Conservation (phyloP, 2,797 vertebrate species). For the Sarcophilus harrisii region DNA sequence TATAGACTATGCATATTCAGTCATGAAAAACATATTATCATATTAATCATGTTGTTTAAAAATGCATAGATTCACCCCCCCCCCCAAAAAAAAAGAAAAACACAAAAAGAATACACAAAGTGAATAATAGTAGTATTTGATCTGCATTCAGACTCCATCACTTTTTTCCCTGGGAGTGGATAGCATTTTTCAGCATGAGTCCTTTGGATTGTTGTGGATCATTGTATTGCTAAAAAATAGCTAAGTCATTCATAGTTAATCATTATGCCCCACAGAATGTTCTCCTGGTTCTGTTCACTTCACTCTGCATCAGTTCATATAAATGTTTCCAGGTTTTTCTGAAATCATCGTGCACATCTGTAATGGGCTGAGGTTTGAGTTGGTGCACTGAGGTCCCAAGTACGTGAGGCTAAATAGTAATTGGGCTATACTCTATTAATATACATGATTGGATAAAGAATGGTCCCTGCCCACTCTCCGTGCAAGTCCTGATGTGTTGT, state of each 20-base stretch:
- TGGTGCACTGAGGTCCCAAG: too few relatives aligned
- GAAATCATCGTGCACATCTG: background rate
- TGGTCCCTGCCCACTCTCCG: too few relatives aligned
- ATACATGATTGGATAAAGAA: too few relatives aligned
- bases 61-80: background rate
- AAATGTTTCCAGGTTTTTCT: background rate
- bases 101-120: background rate
- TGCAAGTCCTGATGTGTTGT: too few relatives aligned
- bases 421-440: too few relatives aligned
- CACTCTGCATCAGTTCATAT: background rate
- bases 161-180: background rate
- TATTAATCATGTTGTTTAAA: background rate
- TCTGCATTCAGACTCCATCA: background rate
- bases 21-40: background rate
- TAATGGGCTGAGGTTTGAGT: too few relatives aligned
- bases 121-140: background rate
- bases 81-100: background rate
- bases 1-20: background rate
- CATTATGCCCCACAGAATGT: background rate
- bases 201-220: background rate
- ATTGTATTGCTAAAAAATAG: background rate
- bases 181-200: background rate
- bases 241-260: background rate
- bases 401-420: too few relatives aligned
- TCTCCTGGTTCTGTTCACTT: background rate